A percentile compares a stretch with the other conserved stretches of the same genome.
These are phyloP conservation scores for Stomatorhinus walkeri DNA, from an alignment of 2,797 vertebrate species.

Conservation along the genomic window DNA sequence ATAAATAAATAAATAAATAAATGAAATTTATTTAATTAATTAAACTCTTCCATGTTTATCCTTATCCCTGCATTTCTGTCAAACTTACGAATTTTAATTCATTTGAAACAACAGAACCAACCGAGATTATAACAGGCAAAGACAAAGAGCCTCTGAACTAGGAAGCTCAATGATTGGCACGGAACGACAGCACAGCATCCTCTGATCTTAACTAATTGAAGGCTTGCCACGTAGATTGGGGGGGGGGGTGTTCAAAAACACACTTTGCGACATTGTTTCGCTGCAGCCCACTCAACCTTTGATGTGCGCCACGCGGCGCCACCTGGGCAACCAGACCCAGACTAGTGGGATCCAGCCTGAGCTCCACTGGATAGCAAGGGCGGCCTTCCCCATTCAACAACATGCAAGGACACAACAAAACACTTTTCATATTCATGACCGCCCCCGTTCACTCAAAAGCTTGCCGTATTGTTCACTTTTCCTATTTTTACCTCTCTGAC, in stretches of 20 bases:
- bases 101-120: background rate
- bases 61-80: background rate
- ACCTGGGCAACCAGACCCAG: conserved; percentile 80
- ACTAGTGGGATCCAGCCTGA: conserved; percentile 39
- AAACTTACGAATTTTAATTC: background rate
- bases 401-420: conserved; percentile 12
- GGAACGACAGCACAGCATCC: conserved; percentile 32
- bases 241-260: conserved; percentile 74
- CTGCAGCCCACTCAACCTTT: conserved; percentile 70
- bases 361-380: background rate
- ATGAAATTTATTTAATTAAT: background rate
- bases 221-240: conserved; percentile 70
- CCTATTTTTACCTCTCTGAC: background rate
- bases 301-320: conserved; percentile 70
- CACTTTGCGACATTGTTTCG: conserved; percentile 59
- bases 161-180: background rate
- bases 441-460: background rate
- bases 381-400: background rate
- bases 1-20: too few relatives aligned
- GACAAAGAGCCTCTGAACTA: background rate
- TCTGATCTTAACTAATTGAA: conserved; percentile 79
- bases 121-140: background rate
- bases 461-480: background rate
- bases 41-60: background rate
- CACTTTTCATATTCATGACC: conserved; percentile 18